Evolutionary conservation across 2,113 vertebrate species (phyloP), one percentile per base, ranked within the genome.

Genomic region (Pithys albifrons): DNA sequence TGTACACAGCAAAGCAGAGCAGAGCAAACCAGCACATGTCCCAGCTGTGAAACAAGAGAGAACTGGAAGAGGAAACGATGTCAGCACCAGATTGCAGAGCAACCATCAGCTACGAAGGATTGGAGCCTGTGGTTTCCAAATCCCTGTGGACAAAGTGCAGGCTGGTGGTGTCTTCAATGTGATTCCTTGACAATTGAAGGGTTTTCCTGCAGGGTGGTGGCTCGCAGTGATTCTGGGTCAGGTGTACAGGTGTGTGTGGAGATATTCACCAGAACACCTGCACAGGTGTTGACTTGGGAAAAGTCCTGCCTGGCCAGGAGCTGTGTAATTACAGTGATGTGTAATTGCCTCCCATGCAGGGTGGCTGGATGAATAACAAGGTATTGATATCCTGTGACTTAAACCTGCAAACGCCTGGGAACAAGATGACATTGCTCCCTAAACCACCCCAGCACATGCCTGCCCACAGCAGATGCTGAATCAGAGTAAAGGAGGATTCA

Each of bases 261-360:
- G 54, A 14, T 41, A 7, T 19, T 39, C 75, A 29, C 73, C 48
- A 57, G 29, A 75, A 55, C 45, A 51, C 51, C 19, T 74, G 45
- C 31, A 15, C 41, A 10, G 0, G 0, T 15, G 3, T 0, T 23
- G 79, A 19, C 75, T 58, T n/a, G 17, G 1, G n/a, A 52, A 28
- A 84, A 85, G 27, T 73, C 51, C 33, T 45, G 12, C 64, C 22
- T 35, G 29, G 48, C 39, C 79, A 31, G 64, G 58, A 71, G n/a
- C 85, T 78, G 41, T 13, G 0, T 76, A 51, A 83, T 86, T 77
- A 48, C 2, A 58, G 78, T 9, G 3, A 51, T 43, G 41, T 43
- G 14, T 43, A 43, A 43, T 43, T 43, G 67, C 48, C 71, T 74
- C 64, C 43, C 1, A 2, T 0, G 12, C 75, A 76, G 49, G n/a